Conservation (phyloP, 2,888 invertebrate genomes). For the Brachylomia viminalis region DNA sequence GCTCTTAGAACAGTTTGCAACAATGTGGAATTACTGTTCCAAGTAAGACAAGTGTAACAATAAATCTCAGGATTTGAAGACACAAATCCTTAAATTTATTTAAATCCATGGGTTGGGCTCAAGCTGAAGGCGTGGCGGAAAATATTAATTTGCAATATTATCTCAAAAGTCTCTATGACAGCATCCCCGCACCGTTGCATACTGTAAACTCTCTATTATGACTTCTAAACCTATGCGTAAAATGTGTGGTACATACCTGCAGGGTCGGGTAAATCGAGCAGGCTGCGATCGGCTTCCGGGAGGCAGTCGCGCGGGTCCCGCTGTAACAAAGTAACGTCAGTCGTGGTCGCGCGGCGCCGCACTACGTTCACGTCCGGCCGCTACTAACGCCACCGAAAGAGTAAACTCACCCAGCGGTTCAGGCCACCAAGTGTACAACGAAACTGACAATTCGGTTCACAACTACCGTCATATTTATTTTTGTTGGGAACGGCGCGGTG, state of each 20-base stretch:
- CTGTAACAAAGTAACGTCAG: slow-evolving; percentile 74
- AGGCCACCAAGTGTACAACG: neutral
- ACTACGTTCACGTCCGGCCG: slow-evolving; percentile 53
- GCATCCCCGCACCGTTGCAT: neutral
- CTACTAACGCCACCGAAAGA: slow-evolving; percentile 43
- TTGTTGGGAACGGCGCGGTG: slow-evolving; percentile 2
- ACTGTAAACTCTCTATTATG: neutral
- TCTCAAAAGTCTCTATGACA: neutral
- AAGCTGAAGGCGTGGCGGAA: neutral
- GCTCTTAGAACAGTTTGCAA: neutral
- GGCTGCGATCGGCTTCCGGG: slow-evolving; percentile 83
- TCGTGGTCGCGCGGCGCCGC: slow-evolving; percentile 52
- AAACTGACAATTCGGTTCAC: neutral
- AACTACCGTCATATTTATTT: slow-evolving; percentile 2
- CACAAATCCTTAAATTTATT: neutral
- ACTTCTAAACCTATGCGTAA: neutral
- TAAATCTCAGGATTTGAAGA: neutral
- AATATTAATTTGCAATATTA: neutral
- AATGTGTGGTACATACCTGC: slow-evolving; percentile 76
- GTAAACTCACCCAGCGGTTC: slow-evolving; percentile 30
- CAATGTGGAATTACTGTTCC: neutral
- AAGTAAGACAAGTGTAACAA: neutral
- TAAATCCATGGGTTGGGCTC: neutral
- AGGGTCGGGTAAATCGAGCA: slow-evolving; percentile 83
- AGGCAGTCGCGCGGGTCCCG: slow-evolving; percentile 83